phyloP scores from a whole-genome alignment of 2,888 invertebrate genomes.

The Lepidochrysops patricia region DNA sequence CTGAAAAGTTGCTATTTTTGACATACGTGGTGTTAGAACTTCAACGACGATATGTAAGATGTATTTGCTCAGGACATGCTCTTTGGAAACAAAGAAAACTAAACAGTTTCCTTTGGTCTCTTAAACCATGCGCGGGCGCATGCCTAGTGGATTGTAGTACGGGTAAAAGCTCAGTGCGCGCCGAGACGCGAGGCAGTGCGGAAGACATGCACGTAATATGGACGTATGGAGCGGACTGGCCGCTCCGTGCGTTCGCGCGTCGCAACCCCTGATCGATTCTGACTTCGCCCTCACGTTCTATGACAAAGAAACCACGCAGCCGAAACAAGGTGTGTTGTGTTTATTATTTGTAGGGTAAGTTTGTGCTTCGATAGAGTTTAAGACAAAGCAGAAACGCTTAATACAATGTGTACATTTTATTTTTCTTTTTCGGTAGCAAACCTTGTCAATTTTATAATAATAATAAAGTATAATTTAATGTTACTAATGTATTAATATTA shows the following conservation, averaged over 20 bases:
- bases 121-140: constrained; percentile 35
- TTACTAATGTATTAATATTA: too few relatives aligned
- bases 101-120: too few relatives aligned
- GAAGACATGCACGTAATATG: constrained; percentile 73
- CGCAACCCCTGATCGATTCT: constrained; percentile 78
- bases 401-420: neutral
- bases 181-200: constrained; percentile 58
- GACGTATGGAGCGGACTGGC: constrained; percentile 83
- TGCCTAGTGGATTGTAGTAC: constrained; percentile 29
- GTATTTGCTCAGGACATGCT: neutral
- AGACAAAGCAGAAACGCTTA: too few relatives aligned
- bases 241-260: constrained; percentile 76
- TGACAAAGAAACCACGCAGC: constrained; percentile 76
- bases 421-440: neutral
- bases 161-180: constrained; percentile 48
- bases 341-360: neutral
- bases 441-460: neutral
- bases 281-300: constrained; percentile 89
- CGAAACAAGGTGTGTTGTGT: constrained; percentile 48
- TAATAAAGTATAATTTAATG: neutral
- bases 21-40: too few relatives aligned
- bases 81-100: constrained; percentile 27
- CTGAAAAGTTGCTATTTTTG: too few relatives aligned
- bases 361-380: neutral
- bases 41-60: too few relatives aligned